These are phyloP conservation scores for Neodiprion lecontei DNA, from an alignment of 1,140 invertebrate species.

Conservation along the genomic window DNA sequence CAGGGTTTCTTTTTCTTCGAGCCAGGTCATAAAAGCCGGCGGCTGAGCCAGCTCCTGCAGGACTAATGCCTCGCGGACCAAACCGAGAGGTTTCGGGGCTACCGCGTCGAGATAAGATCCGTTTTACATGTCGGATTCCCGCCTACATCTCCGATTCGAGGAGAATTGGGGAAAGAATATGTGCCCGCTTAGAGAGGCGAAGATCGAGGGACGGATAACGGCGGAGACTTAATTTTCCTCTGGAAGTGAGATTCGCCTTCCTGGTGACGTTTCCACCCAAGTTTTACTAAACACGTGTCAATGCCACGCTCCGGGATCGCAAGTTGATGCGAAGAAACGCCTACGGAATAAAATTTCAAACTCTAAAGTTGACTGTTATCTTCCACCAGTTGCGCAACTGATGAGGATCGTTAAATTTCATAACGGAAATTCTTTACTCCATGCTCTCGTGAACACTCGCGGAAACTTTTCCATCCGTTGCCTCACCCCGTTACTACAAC, in stretches of 20 bases:
- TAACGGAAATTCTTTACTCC: background rate
- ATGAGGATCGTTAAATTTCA: background rate
- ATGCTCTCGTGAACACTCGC: background rate
- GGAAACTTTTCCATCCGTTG: too few relatives aligned
- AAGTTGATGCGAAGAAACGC: too few relatives aligned
- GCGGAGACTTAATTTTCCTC: too few relatives aligned
- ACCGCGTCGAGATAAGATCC: background rate
- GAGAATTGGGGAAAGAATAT: too few relatives aligned
- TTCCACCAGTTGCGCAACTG: background rate
- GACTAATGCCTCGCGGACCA: background rate
- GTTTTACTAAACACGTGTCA: too few relatives aligned
- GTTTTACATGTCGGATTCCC: background rate
- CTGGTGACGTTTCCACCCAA: too few relatives aligned
- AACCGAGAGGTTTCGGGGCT: background rate
- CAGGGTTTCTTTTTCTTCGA: background rate
- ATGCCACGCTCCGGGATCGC: too few relatives aligned
- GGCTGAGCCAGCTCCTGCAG: background rate
- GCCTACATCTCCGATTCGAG: background rate
- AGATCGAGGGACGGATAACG: too few relatives aligned
- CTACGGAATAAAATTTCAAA: too few relatives aligned
- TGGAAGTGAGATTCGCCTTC: too few relatives aligned
- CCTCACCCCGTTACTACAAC: too few relatives aligned
- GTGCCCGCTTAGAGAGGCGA: too few relatives aligned
- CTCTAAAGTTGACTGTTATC: background rate
- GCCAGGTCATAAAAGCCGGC: background rate